Base-by-base conservation (phyloP, 1,140 invertebrate genomes). In the Araneus ventricosus region DNA sequence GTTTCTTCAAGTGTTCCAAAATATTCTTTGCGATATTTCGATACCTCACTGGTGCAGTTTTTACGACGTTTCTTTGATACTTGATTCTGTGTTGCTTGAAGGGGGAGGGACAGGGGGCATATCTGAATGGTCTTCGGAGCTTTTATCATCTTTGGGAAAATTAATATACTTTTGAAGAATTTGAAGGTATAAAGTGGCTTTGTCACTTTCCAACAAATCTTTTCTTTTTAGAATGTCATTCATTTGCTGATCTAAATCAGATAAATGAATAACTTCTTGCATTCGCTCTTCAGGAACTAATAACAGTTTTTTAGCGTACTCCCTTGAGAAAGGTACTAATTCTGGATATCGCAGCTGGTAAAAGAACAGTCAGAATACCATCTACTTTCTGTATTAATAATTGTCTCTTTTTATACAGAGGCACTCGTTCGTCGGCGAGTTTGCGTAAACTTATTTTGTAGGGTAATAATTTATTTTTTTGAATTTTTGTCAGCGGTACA, bases 291-390 rank as follows among this genome's bases (percentile, higher is more conserved):
- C 39, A 41, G 6, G 39, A 41, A 41, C 39, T 41, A 41, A 41
- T 41, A 41, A 41, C 6, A 41, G 39, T 41, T 41, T 41, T n/a
- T 41, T 41, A 41, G 39, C 39, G 27, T 41, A n/a, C 63, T 88
- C 59, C 87, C 67, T 70, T 6, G n/a, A 88, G 63, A 6, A 88
- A 20, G 24, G 27, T 41, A 52, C 86, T 88, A n/a, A 88, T 88
- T 10, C 67, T 30, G 2, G 86, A 67, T 30, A 88, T 88, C 1
- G 37, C 59, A 59, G 86, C 61, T 59, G 86, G 59, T 39, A 88
- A 59, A 41, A 88, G 39, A 39, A 63, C 1, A 24, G 24, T n/a
- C 7, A 88, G 37, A 67, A 41, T 10, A 24, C 63, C 87, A 6
- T 75, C 39, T 7, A 39, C 61, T 70, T 24, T 3, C 41, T 39